Conservation (phyloP, 2,113 vertebrate genomes). For the Grallaria varia region DNA sequence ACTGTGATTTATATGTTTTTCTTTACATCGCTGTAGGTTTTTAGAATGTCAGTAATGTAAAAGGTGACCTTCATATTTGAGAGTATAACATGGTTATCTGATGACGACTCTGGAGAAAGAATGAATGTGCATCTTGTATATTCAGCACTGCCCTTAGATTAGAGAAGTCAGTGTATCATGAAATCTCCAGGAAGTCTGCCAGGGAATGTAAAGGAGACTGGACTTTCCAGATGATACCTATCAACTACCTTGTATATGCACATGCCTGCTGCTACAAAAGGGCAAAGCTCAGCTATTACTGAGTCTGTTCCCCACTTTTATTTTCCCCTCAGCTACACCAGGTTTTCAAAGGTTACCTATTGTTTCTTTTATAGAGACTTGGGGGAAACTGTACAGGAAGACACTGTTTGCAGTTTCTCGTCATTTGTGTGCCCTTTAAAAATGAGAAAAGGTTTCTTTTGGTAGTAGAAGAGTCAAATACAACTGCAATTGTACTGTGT, state of each 20-base stretch:
- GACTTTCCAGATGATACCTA: not conserved
- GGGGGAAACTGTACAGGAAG: not conserved
- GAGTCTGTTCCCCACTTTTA: not conserved
- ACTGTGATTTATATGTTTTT: not conserved
- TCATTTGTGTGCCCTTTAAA: not conserved
- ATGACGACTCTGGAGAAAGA: not conserved
- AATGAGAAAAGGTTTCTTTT: not conserved
- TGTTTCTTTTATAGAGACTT: not conserved
- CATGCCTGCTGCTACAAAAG: not conserved
- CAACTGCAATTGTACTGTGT: not conserved
- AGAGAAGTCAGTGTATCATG: not conserved
- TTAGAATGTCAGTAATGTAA: not conserved
- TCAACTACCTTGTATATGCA: not conserved
- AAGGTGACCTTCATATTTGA: not conserved
- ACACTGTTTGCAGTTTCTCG: not conserved
- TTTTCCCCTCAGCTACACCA: not conserved
- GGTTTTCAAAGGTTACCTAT: not conserved
- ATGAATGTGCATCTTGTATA: not conserved
- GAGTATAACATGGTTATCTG: not conserved
- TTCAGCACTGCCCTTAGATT: not conserved
- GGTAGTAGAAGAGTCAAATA: not conserved
- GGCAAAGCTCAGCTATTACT: not conserved
- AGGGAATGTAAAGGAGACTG: conserved; percentile 9
- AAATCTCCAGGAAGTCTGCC: not conserved
- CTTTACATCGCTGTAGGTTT: not conserved